phyloP scores from a whole-genome alignment of 2,888 invertebrate species.

The Diachrysia chrysitis region DNA sequence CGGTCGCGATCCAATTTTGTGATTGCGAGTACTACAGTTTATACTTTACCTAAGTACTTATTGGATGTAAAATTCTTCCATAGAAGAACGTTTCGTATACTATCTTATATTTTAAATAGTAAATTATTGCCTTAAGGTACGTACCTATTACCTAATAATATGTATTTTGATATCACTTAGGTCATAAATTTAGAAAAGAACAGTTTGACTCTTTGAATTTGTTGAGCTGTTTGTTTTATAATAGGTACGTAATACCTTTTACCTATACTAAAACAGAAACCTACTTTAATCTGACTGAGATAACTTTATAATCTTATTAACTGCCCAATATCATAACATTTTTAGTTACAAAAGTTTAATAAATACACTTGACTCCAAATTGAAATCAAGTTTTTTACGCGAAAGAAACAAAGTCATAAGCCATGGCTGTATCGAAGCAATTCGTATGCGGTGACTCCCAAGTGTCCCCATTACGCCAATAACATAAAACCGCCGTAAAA shows the following conservation, averaged over 20 bases:
- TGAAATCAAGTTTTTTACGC: slow-evolving; percentile 29
- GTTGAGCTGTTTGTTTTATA: too few relatives aligned
- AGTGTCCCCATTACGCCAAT: slow-evolving; percentile 62
- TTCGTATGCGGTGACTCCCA: slow-evolving; percentile 64
- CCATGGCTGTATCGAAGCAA: slow-evolving; percentile 44
- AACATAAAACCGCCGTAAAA: slow-evolving; percentile 72
- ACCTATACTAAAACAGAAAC: too few relatives aligned
- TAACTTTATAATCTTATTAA: too few relatives aligned
- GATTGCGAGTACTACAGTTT: slow-evolving; percentile 60
- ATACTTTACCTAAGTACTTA: slow-evolving; percentile 34
- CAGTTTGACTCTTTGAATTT: too few relatives aligned
- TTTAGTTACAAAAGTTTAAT: background rate
- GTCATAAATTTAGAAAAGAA: too few relatives aligned
- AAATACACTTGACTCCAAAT: slow-evolving; percentile 9
- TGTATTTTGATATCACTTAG: too few relatives aligned
- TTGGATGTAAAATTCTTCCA: slow-evolving; percentile 26
- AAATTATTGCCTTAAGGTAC: background rate
- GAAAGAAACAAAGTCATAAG: slow-evolving; percentile 36
- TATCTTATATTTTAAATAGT: background rate
- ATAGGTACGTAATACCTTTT: too few relatives aligned
- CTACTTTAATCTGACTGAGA: too few relatives aligned
- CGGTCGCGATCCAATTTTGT: slow-evolving; percentile 68
- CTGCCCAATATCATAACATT: too few relatives aligned
- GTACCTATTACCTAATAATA: too few relatives aligned
- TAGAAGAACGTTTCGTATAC: background rate